Percentiles rank a stretch among this genome's conserved stretches.
Conservation (phyloP, 2,113 vertebrate genomes). For the Benitochromis conjunctus region DNA sequence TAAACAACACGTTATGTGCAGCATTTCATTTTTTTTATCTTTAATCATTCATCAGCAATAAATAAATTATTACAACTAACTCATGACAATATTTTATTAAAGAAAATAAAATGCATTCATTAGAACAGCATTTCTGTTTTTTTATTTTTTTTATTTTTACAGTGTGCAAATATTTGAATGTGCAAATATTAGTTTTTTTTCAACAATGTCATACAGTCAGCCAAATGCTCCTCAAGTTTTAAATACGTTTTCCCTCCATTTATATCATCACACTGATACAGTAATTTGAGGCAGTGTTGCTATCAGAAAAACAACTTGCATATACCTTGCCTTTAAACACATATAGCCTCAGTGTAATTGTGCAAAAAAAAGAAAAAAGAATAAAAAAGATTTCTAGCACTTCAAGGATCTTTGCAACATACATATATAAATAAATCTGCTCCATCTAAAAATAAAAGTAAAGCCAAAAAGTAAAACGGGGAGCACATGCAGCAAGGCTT, state of each 20-base stretch:
- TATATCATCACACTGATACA: not conserved
- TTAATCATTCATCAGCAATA: not conserved
- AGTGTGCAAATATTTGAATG: not conserved
- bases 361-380: constrained; percentile 42
- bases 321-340: constrained; percentile 32
- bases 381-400: constrained; percentile 34
- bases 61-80: not conserved
- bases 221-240: not conserved
- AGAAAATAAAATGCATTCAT: not conserved
- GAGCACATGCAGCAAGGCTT: constrained; percentile 54
- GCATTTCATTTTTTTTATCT: not conserved
- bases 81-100: not conserved
- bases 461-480: constrained; percentile 37
- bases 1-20: not conserved
- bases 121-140: not conserved
- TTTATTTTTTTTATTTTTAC: not conserved
- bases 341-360: constrained; percentile 50
- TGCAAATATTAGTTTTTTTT: not conserved
- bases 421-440: constrained; percentile 53
- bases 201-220: not conserved
- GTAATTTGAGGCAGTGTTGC: constrained; percentile 40
- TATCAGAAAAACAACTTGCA: constrained; percentile 24
- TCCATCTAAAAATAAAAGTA: constrained; percentile 50
- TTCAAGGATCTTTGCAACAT: constrained; percentile 52
- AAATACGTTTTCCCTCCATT: not conserved